phyloP scores from a whole-genome alignment of 2,888 invertebrate genomes.

The Tachystola acroxantha region DNA sequence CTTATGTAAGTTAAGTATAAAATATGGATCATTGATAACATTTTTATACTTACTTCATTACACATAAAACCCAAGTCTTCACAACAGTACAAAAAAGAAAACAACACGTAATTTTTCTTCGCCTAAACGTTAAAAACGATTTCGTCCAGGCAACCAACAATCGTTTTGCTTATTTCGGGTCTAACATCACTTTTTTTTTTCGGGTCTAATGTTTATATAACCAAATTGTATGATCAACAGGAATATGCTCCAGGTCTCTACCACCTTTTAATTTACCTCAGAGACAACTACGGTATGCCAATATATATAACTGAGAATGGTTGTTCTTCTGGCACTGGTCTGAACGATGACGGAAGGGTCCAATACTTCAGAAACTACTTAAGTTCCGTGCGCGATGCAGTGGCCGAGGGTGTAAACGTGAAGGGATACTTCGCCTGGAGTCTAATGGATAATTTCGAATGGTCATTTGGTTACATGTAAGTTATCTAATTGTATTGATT shows the following conservation, averaged over 20 bases:
- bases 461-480: constrained; percentile 70
- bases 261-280: constrained; percentile 19
- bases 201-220: too few species aligned
- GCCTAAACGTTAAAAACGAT: too few species aligned
- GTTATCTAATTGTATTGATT: constrained; percentile 22
- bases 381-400: constrained; percentile 43
- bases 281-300: constrained; percentile 19
- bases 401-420: constrained; percentile 50
- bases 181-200: too few species aligned
- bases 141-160: too few species aligned
- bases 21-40: too few species aligned
- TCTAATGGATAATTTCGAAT: constrained; percentile 80
- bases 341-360: constrained; percentile 49
- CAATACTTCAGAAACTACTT: constrained; percentile 45
- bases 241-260: constrained; percentile 23
- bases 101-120: too few species aligned
- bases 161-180: too few species aligned
- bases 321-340: constrained; percentile 41
- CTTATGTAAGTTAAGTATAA: constrained; percentile 16
- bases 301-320: constrained; percentile 73
- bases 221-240: constrained; percentile 9
- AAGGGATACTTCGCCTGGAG: constrained; percentile 76
- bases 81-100: neutral
- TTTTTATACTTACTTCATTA: neutral
- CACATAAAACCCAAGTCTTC: neutral